Evolutionary conservation across 2,888 invertebrate genomes (phyloP).

Genomic region (Capitulum mitella): DNA sequence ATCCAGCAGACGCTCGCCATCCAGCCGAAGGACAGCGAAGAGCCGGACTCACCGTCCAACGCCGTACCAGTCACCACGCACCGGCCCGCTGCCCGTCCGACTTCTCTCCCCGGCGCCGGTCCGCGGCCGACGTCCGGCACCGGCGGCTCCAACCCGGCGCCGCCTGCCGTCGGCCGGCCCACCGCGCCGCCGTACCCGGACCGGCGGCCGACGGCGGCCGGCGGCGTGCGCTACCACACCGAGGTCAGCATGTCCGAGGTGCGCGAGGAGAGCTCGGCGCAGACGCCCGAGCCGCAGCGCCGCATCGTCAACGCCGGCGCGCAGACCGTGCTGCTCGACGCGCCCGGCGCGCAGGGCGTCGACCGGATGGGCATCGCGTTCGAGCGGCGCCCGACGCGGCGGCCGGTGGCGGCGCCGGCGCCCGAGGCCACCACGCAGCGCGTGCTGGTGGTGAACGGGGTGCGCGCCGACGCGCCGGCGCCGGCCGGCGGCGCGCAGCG

Average conservation of each 20-base stretch:
- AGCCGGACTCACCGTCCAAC: no score
- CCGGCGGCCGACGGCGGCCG: neutral
- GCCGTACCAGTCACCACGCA: neutral
- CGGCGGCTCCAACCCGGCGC: neutral
- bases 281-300: neutral
- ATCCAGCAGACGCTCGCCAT: neutral
- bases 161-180: neutral
- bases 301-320: neutral
- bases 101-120: neutral
- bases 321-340: neutral
- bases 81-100: neutral
- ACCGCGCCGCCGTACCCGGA: neutral
- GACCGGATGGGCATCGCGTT: neutral
- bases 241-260: slow-evolving; percentile 6
- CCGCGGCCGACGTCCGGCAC: neutral
- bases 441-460: slow-evolving; percentile 8
- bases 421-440: neutral
- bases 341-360: neutral
- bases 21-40: neutral
- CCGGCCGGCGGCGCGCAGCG: neutral
- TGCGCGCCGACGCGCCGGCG: no score
- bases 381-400: neutral
- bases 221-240: neutral
- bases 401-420: neutral
- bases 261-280: neutral